phyloP scores from a whole-genome alignment of 2,888 invertebrate species.

The Phrixothrix hirtus region DNA sequence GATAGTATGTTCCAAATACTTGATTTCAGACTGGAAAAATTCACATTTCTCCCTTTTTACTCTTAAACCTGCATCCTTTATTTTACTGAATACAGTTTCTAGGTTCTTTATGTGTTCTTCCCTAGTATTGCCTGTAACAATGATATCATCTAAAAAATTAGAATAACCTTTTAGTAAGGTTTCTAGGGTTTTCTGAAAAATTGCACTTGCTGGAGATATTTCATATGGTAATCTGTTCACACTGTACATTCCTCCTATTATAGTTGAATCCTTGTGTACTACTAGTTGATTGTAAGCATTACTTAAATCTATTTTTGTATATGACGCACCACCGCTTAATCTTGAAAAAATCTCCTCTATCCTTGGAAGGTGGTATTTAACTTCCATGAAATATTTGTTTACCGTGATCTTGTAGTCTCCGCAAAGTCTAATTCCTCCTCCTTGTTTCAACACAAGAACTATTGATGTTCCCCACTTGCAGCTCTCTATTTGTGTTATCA shows the following conservation, averaged over 20 bases:
- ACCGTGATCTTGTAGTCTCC: background rate
- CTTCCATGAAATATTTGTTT: background rate
- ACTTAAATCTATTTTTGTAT: background rate
- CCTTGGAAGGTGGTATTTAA: background rate
- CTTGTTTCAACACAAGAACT: background rate
- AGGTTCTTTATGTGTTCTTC: constrained; percentile 37
- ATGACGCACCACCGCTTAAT: background rate
- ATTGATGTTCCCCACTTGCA: background rate
- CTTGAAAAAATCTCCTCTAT: background rate
- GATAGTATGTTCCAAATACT: constrained; percentile 42
- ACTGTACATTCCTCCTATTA: background rate
- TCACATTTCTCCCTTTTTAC: constrained; percentile 44
- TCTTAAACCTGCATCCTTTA: constrained; percentile 37
- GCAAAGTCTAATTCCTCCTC: background rate
- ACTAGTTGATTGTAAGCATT: background rate
- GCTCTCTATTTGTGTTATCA: background rate
- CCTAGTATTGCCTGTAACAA: constrained; percentile 38
- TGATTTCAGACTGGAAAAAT: constrained; percentile 43
- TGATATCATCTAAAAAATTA: constrained; percentile 44
- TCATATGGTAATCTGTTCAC: background rate
- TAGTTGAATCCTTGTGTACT: background rate
- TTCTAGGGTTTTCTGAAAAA: background rate
- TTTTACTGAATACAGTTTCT: constrained; percentile 35
- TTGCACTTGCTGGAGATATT: background rate
- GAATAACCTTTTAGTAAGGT: background rate